Percentiles rank a stretch among this genome's conserved stretches.
These are phyloP conservation scores for Solenopsis fugax DNA, from an alignment of 1,140 invertebrate genomes.

Conservation along the genomic window DNA sequence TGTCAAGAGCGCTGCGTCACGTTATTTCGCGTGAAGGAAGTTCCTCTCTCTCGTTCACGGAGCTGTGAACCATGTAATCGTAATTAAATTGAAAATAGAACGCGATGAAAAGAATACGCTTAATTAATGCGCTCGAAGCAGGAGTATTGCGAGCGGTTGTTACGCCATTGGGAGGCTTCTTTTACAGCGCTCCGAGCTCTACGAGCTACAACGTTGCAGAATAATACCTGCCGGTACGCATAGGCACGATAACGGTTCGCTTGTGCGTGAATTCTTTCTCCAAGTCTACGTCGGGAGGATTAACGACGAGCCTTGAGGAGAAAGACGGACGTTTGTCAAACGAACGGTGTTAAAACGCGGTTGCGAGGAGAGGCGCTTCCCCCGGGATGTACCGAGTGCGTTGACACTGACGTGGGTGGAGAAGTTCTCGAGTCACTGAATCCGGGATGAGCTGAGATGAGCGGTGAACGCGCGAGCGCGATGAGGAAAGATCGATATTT, in stretches of 20 bases:
- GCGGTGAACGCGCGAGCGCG: background rate
- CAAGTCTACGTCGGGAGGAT: slow-evolving; percentile 42
- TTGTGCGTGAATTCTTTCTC: slow-evolving; percentile 36
- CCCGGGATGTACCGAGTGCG: slow-evolving; percentile 28
- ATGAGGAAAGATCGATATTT: slow-evolving; percentile 13
- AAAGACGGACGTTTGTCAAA: slow-evolving; percentile 56
- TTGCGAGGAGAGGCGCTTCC: slow-evolving; percentile 42
- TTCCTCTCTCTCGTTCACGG: background rate
- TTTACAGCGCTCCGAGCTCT: background rate
- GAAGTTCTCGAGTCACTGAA: slow-evolving; percentile 13
- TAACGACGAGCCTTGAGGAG: slow-evolving; percentile 47
- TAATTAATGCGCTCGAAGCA: slow-evolving; percentile 12
- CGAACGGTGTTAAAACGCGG: slow-evolving; percentile 59
- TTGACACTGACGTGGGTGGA: slow-evolving; percentile 45
- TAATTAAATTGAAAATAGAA: slow-evolving; percentile 30
- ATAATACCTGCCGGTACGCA: background rate
- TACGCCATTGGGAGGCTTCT: background rate
- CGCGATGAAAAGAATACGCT: background rate
- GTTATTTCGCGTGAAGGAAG: background rate
- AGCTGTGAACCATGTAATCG: background rate
- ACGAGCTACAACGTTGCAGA: slow-evolving; percentile 2
- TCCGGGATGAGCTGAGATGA: background rate
- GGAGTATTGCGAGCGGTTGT: background rate
- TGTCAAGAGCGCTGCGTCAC: background rate
- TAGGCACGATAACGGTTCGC: slow-evolving; percentile 27